Percentiles rank a stretch among this genome's conserved stretches.
These are phyloP conservation scores for Petrocephalus microphthalmus DNA, from an alignment of 2,113 vertebrate species.

Conservation along the genomic window DNA sequence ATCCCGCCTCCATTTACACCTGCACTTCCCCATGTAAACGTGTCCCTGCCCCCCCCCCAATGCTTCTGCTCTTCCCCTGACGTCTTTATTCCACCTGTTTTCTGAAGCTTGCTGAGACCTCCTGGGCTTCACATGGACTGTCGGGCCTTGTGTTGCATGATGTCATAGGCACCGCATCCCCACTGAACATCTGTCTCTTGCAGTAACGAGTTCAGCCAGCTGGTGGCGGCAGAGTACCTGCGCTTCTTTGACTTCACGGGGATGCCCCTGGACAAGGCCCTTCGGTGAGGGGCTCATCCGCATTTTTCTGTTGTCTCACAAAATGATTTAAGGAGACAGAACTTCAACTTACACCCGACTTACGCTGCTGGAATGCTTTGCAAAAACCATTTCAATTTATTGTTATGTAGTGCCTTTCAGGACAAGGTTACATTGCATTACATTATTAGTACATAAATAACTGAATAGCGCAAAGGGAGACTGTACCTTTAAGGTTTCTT, in stretches of 20 bases:
- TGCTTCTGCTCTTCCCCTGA: neutral
- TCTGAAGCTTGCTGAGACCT: neutral
- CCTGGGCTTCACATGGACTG: neutral
- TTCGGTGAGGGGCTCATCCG: conserved; percentile 53
- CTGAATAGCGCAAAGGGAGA: neutral
- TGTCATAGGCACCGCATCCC: neutral
- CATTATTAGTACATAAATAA: neutral
- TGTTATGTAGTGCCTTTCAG: neutral
- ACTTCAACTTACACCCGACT: neutral
- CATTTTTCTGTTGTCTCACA: neutral
- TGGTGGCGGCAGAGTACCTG: conserved; percentile 72
- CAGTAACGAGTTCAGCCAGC: conserved; percentile 73
- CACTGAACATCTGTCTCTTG: conserved; percentile 11
- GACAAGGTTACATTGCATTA: neutral
- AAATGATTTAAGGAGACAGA: neutral
- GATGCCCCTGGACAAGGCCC: conserved; percentile 62
- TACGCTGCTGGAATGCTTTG: neutral
- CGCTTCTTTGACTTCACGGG: conserved; percentile 69
- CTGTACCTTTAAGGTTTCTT: neutral
- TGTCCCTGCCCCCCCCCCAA: neutral
- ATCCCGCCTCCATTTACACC: neutral
- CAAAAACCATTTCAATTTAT: neutral
- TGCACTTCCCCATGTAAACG: neutral
- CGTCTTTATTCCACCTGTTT: neutral
- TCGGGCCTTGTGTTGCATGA: neutral